These are phyloP conservation scores for Podocnemis expansa DNA, from an alignment of 2,113 vertebrate species.

Conservation along the genomic window DNA sequence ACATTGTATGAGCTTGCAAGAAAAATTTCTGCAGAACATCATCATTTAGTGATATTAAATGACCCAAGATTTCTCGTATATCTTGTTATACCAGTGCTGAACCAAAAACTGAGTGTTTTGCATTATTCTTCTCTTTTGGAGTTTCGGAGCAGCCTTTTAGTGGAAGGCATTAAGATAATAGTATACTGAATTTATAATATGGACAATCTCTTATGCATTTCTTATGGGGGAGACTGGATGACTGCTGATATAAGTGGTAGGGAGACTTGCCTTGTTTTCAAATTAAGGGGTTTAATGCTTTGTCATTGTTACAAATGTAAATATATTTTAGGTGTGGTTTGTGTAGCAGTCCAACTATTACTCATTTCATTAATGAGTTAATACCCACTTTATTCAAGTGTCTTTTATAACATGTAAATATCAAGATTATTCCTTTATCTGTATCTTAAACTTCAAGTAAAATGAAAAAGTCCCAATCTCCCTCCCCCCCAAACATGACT, in stretches of 20 bases:
- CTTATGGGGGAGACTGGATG: not conserved
- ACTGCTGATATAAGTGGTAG: not conserved
- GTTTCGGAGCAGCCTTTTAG: slow-evolving; percentile 7
- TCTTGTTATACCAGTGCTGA: not conserved
- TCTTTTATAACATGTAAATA: not conserved
- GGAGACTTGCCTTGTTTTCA: not conserved
- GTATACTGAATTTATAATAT: not conserved
- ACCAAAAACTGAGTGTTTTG: not conserved
- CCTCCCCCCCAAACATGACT: no score
- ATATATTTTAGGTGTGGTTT: not conserved
- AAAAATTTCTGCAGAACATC: not conserved
- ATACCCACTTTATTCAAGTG: not conserved
- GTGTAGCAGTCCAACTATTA: not conserved
- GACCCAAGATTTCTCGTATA: not conserved
- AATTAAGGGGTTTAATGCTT: not conserved
- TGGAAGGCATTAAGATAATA: not conserved
- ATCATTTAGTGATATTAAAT: fast-evolving
- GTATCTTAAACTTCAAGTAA: no score
- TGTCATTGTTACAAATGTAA: no score
- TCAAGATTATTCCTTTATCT: no score
- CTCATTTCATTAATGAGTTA: not conserved
- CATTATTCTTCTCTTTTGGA: not conserved
- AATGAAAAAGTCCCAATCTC: no score
- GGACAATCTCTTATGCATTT: not conserved
- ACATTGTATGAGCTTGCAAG: not conserved